These are phyloP conservation scores for Argyra leucocephala DNA, from an alignment of 2,888 invertebrate genomes.

Conservation along the genomic window DNA sequence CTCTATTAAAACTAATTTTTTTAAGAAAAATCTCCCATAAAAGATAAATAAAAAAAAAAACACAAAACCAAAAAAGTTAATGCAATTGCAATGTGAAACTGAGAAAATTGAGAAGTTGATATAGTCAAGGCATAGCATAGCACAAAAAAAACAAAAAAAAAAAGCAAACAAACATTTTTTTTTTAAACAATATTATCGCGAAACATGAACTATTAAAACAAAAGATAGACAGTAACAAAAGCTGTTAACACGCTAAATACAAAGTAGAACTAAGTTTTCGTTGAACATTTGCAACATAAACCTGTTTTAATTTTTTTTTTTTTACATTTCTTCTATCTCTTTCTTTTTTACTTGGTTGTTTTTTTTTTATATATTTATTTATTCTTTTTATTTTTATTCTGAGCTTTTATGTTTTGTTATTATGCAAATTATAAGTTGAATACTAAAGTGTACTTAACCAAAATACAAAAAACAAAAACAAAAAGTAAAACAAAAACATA, in stretches of 20 bases:
- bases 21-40: too few species aligned
- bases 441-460: too few species aligned
- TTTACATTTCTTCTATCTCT: background rate
- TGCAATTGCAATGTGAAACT: background rate
- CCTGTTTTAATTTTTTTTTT: background rate
- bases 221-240: background rate
- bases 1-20: too few species aligned
- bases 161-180: background rate
- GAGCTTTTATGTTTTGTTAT: slow-evolving; percentile 3
- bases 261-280: background rate
- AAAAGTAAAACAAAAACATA: background rate
- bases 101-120: background rate
- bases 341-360: background rate
- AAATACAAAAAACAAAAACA: too few species aligned
- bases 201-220: slow-evolving; percentile 6
- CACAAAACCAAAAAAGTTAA: background rate
- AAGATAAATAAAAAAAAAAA: background rate
- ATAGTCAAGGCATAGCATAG: background rate
- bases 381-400: background rate
- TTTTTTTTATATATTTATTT: too few species aligned
- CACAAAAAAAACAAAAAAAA: background rate
- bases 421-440: background rate
- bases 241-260: background rate
- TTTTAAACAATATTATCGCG: background rate
- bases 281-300: background rate